Base-by-base conservation (phyloP, 2,888 invertebrate genomes). In the Brachylomia viminalis region DNA sequence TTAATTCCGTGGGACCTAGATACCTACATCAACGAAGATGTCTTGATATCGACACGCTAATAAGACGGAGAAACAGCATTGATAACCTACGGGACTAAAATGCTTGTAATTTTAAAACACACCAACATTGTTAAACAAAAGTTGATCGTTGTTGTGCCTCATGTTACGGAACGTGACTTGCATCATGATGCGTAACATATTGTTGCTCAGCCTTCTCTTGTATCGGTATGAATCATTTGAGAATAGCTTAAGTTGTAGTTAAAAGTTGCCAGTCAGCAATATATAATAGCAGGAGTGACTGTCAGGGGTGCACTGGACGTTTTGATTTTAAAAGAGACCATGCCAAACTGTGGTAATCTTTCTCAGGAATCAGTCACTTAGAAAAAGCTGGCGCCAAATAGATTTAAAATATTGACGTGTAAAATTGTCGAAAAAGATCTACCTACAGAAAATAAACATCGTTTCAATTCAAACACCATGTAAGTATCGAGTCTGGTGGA, bases 111-210 rank as follows among this genome's bases (percentile, higher is more conserved):
- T 47, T 5, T 54, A 67, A 54, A 67, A 67, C 42, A 54, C 42
- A 66, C 17, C 23, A 17, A 23, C 13, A 13, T 45, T 15, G n/a
- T 42, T 11, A 33, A 45, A 30, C 47, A 70, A 59, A 69, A 69
- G 23, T n/a, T 33, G 72, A 17, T 47, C 23, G 38, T 38, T 69
- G 27, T 70, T 52, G 42, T 42, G 38, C 23, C 27, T 59, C 71
- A 59, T 71, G 59, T 70, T 30, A 58, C 27, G 38, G 58, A 59
- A 69, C 59, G 30, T 74, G 74, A 42, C 71, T 61, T 74, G 59
- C 71, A 71, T 27, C 42, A n/a, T 61, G 23, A 71, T 49, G 23
- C 42, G 30, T 59, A 52, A 71, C 71, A 42, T 71, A 59, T 49
- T 59, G 27, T 59, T 61, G 38, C 71, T 49, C 17, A 38, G 47